Base-by-base conservation (phyloP, 2,888 invertebrate species). In the Parapristionchus giblindavisi region DNA sequence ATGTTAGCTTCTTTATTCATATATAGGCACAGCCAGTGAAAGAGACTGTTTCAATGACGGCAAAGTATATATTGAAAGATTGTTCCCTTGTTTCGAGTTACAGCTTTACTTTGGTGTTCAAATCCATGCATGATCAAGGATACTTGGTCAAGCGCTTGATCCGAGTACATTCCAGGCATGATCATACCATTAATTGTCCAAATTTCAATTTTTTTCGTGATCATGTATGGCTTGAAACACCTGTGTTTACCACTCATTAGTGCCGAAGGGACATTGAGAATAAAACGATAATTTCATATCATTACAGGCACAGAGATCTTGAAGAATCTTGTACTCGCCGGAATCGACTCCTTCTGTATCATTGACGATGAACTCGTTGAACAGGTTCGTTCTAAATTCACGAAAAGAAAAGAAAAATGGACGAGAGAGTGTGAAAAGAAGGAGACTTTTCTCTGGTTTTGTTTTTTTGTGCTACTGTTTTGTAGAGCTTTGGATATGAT, bases 261-360 rank as follows among this genome's bases (percentile, higher is more conserved):
- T n/a, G n/a, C n/a, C n/a, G n/a, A n/a, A n/a, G n/a, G n/a, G n/a
- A n/a, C n/a, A n/a, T n/a, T n/a, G n/a, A n/a, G n/a, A n/a, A n/a
- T n/a, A n/a, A 43, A 43, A 43, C 17, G 17, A 8, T 17, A 17
- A 54, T n/a, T 54, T 54, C 6, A 6, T 6, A 6, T 29, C 24
- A 38, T 56, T 79, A 75, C 79, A 77, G 84, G 81, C 21, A 96
- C 97, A 34, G 99, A 99, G 91, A 92, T 94, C 76, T 90, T 99
- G 38, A 99, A 99, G 89, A 94, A 95, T 36, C 91, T 99, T 40
- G 93, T 99, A 17, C 90, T 99, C 51, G 97, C 99, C 68, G 98
- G 98, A 48, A 86, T 88, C 58, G 80, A 84, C 0, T 78, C 79
- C 27, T 82, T 88, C 68, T 89, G 89, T 2, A 88, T 91, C 40